Percentiles rank a stretch among this genome's conserved stretches.
phyloP scores from a whole-genome alignment of 1,140 invertebrate species.

The Ditylenchus dipsaci region DNA sequence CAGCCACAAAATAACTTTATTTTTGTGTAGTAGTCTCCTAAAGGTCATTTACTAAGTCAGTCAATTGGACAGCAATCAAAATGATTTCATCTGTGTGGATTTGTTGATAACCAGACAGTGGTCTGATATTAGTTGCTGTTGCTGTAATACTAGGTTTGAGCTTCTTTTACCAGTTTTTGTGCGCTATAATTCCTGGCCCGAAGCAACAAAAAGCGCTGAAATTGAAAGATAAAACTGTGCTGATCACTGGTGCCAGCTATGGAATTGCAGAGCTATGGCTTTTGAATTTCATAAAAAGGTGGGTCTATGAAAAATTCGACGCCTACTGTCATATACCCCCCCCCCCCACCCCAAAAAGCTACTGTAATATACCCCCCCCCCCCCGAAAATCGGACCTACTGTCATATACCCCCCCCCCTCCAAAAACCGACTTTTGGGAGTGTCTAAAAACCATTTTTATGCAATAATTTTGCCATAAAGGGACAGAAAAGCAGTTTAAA shows the following conservation, averaged over 20 bases:
- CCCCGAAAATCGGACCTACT: no score
- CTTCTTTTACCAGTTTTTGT: conserved; percentile 30
- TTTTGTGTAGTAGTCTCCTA: no score
- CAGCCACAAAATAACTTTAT: no score
- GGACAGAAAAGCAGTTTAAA: no score
- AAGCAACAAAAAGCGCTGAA: conserved; percentile 25
- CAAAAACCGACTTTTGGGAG: no score
- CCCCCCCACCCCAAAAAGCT: no score
- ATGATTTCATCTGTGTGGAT: neutral
- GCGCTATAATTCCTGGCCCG: conserved; percentile 28
- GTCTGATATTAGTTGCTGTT: neutral
- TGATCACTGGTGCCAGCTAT: conserved; percentile 35
- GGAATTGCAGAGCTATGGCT: conserved; percentile 37
- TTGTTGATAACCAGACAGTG: neutral
- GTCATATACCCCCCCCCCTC: no score
- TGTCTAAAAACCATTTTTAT: no score
- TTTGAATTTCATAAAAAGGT: conserved; percentile 15
- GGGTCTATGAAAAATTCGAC: neutral
- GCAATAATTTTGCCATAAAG: no score
- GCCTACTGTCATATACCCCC: no score
- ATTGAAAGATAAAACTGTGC: conserved; percentile 25
- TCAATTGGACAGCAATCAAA: neutral
- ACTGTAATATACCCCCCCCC: no score
- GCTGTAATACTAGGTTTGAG: neutral
- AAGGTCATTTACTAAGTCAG: neutral